Conservation (phyloP, 2,888 invertebrate genomes). For the Odontocerum albicorne region DNA sequence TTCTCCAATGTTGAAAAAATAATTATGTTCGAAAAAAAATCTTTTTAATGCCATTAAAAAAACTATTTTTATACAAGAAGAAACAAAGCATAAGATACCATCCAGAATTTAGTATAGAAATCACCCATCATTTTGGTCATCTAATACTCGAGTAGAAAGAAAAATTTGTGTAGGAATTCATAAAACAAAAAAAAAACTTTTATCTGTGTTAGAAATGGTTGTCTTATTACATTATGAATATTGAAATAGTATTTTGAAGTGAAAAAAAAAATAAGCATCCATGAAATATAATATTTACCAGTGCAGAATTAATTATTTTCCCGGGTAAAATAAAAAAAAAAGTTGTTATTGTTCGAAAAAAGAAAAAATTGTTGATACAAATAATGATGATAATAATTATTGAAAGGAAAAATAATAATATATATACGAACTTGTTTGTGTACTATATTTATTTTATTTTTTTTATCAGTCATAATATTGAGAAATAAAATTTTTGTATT, state of each 20-base stretch:
- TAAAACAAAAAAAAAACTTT: slow-evolving; percentile 24
- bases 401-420: slow-evolving; percentile 31
- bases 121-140: no score
- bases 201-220: slow-evolving; percentile 37
- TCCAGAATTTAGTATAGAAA: neutral
- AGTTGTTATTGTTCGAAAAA: slow-evolving; percentile 37
- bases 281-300: no score
- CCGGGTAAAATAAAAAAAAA: no score
- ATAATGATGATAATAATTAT: slow-evolving; percentile 35
- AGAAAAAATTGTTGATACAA: slow-evolving; percentile 35
- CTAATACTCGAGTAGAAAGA: no score
- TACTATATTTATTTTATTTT: slow-evolving; percentile 36
- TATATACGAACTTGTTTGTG: slow-evolving; percentile 36
- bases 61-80: no score
- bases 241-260: slow-evolving; percentile 32
- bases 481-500: slow-evolving; percentile 31
- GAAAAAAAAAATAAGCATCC: slow-evolving; percentile 11
- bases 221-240: slow-evolving; percentile 34
- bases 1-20: no score
- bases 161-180: slow-evolving; percentile 27
- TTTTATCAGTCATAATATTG: slow-evolving; percentile 29
- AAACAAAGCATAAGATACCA: no score
- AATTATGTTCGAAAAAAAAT: no score
- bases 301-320: slow-evolving; percentile 20
- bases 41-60: no score